Percentiles rank a stretch among this genome's conserved stretches.
phyloP scores from a whole-genome alignment of 2,113 vertebrate species.

The Mesitornis unicolor region DNA sequence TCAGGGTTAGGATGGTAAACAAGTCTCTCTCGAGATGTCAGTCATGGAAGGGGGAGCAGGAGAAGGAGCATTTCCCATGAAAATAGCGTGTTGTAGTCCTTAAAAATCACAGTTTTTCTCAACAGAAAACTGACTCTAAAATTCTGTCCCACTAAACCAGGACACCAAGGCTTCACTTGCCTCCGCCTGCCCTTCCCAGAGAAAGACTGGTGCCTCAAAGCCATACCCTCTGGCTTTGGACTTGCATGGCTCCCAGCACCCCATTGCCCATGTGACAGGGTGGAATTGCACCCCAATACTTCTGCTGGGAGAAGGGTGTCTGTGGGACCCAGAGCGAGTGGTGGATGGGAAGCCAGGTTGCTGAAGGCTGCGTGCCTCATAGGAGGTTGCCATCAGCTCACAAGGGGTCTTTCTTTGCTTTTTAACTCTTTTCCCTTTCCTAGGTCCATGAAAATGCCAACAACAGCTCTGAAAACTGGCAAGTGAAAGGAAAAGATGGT shows the following conservation, averaged over 20 bases:
- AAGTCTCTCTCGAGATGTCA: too few relatives aligned
- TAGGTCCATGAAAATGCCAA: constrained; percentile 3
- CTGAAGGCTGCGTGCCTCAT: background rate
- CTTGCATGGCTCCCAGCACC: background rate
- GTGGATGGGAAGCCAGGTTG: background rate
- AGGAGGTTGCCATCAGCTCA: background rate
- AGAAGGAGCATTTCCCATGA: too few relatives aligned
- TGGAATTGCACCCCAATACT: background rate
- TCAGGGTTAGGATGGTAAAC: too few relatives aligned
- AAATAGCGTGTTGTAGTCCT: too few relatives aligned
- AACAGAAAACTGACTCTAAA: too few relatives aligned
- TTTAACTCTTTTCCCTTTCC: background rate
- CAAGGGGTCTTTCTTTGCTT: background rate
- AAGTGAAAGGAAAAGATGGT: background rate
- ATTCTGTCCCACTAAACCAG: too few relatives aligned
- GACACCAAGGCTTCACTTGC: fast-evolving
- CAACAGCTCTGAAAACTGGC: background rate
- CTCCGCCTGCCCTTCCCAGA: background rate
- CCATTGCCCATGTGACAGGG: fast-evolving
- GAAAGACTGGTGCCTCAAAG: fast-evolving
- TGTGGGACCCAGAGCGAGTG: fast-evolving
- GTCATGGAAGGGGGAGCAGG: too few relatives aligned
- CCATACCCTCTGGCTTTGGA: background rate
- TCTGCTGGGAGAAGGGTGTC: background rate
- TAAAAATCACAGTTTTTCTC: too few relatives aligned